A percentile compares a stretch with the other conserved stretches of the same genome.
Conservation (phyloP, 2,888 invertebrate species). For the Mythimna pallens region DNA sequence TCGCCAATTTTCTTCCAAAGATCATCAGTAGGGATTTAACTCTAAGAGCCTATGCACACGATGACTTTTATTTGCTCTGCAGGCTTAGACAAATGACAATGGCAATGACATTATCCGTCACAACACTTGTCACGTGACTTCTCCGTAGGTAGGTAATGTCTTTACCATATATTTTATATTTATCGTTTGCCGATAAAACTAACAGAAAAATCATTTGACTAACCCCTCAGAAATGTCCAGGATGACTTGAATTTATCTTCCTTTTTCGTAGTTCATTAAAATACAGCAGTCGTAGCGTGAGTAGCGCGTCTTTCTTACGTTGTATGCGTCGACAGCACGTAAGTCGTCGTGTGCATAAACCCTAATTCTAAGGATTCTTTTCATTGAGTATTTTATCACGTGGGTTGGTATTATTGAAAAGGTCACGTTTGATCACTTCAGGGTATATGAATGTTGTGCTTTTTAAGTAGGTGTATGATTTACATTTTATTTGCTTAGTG, state of each 20-base stretch:
- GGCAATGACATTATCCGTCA: too few species aligned
- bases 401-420: constrained; percentile 37
- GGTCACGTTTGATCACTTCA: constrained; percentile 34
- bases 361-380: constrained; percentile 21
- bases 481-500: constrained; percentile 23
- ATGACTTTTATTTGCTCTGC: not conserved
- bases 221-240: too few species aligned
- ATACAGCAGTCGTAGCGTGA: too few species aligned
- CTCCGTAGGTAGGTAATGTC: too few species aligned
- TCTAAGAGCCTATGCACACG: constrained; percentile 21
- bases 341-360: not conserved
- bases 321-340: not conserved
- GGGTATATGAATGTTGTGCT: constrained; percentile 31
- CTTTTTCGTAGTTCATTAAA: too few species aligned
- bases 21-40: constrained; percentile 42
- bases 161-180: too few species aligned
- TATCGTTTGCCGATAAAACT: too few species aligned
- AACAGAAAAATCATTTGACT: too few species aligned
- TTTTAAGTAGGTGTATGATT: constrained; percentile 26
- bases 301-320: not conserved
- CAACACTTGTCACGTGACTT: too few species aligned
- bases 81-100: too few species aligned
- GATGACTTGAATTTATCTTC: too few species aligned
- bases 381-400: constrained; percentile 16
- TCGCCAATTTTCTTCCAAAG: constrained; percentile 58